phyloP scores from a whole-genome alignment of 2,113 vertebrate genomes.

The Archilochus colubris region DNA sequence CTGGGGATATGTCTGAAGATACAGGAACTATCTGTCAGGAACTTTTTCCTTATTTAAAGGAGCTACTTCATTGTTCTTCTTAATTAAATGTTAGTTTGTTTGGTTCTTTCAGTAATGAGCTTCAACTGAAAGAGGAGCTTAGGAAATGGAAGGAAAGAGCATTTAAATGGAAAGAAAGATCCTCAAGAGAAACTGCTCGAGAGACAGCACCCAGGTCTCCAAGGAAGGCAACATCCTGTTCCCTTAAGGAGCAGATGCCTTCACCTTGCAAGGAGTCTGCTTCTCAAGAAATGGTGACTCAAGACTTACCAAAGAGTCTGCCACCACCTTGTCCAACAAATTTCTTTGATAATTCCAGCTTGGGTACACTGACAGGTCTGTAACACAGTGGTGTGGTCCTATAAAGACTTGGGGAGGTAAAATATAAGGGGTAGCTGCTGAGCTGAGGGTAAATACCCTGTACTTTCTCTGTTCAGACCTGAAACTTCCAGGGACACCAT shows the following conservation, averaged over 20 bases:
- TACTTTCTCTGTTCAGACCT: neutral
- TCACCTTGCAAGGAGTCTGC: neutral
- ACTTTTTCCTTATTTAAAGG: neutral
- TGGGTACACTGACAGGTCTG: conserved; percentile 22
- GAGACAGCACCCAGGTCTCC: conserved; percentile 46
- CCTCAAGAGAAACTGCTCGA: neutral
- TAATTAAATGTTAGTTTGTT: neutral
- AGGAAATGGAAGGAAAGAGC: conserved; percentile 63
- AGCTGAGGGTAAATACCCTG: neutral
- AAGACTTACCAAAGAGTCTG: neutral
- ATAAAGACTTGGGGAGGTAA: neutral
- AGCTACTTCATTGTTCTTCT: neutral
- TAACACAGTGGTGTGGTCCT: neutral
- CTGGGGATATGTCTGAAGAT: neutral
- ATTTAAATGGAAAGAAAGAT: conserved; percentile 33
- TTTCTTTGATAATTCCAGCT: conserved; percentile 66
- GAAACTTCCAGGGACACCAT: neutral
- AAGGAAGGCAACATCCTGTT: neutral
- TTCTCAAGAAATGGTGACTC: neutral
- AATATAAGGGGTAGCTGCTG: neutral
- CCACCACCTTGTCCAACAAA: conserved; percentile 4
- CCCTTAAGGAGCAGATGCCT: neutral
- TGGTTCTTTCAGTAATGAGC: conserved; percentile 33
- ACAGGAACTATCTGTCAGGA: neutral
- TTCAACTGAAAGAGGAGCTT: conserved; percentile 58